These are phyloP conservation scores for Diloba caeruleocephala DNA, from an alignment of 2,888 invertebrate genomes.

Conservation along the genomic window DNA sequence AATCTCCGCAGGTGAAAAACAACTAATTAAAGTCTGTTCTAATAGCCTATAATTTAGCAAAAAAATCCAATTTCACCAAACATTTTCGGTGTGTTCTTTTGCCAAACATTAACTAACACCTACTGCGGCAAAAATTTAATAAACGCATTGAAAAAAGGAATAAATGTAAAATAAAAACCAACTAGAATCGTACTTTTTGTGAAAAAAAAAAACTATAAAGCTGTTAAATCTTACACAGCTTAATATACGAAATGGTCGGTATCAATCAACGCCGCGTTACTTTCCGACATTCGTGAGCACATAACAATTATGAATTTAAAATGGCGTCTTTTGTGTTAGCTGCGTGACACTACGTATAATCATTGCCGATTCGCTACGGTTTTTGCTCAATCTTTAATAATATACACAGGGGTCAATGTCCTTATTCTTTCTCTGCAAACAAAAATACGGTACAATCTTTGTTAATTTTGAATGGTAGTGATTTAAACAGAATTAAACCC, in stretches of 20 bases:
- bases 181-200: not conserved
- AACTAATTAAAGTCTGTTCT: not conserved
- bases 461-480: slow-evolving; percentile 16
- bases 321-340: slow-evolving; percentile 41
- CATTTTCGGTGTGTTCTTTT: not conserved
- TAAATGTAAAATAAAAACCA: not conserved
- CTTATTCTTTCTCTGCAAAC: slow-evolving; percentile 23
- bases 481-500: slow-evolving; percentile 2
- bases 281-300: slow-evolving; percentile 15
- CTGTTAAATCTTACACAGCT: slow-evolving; percentile 2
- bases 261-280: slow-evolving; percentile 9
- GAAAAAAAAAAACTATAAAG: not conserved
- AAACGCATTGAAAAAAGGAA: not conserved
- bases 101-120: not conserved
- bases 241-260: slow-evolving; percentile 8
- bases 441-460: slow-evolving; percentile 22
- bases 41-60: slow-evolving; percentile 6
- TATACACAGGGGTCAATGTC: slow-evolving; percentile 33
- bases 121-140: not conserved
- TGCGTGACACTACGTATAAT: slow-evolving; percentile 48
- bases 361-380: slow-evolving; percentile 53
- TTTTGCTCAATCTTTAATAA: slow-evolving; percentile 50
- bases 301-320: slow-evolving; percentile 36
- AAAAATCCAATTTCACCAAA: slow-evolving; percentile 2
- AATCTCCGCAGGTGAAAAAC: slow-evolving; percentile 3